Evolutionary conservation across 2,888 invertebrate species (phyloP).

Genomic region (Apotomis turbidana): DNA sequence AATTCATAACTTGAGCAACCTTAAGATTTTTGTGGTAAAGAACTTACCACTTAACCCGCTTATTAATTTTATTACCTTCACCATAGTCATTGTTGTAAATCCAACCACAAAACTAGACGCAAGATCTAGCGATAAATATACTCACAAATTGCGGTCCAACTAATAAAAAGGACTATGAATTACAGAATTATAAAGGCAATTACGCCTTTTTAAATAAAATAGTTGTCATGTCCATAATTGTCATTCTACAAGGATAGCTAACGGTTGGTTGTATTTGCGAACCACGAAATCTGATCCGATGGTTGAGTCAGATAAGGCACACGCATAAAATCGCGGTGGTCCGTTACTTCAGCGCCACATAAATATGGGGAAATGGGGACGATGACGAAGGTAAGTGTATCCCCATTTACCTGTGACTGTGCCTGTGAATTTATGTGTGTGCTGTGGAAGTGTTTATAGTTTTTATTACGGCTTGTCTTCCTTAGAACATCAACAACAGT

Average conservation of each 20-base stretch:
- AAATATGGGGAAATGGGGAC: slow-evolving; percentile 22
- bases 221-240: slow-evolving; percentile 29
- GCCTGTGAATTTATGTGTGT: slow-evolving; percentile 15
- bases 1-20: neutral
- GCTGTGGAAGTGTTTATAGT: neutral
- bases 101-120: slow-evolving; percentile 23
- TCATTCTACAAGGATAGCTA: slow-evolving; percentile 38
- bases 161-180: neutral
- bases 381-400: neutral
- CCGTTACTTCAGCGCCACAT: slow-evolving; percentile 32
- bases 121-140: slow-evolving; percentile 25
- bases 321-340: slow-evolving; percentile 44
- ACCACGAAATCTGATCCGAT: slow-evolving; percentile 61
- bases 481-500: too few species aligned
- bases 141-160: neutral
- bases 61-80: slow-evolving; percentile 11
- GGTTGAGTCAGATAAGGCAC: slow-evolving; percentile 26
- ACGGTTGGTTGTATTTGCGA: slow-evolving; percentile 53
- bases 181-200: neutral
- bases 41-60: slow-evolving; percentile 7
- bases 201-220: neutral
- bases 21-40: neutral
- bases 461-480: too few species aligned
- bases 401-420: neutral
- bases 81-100: neutral